These are phyloP conservation scores for Eurytoma adleriae DNA, from an alignment of 2,888 invertebrate species.

Conservation along the genomic window DNA sequence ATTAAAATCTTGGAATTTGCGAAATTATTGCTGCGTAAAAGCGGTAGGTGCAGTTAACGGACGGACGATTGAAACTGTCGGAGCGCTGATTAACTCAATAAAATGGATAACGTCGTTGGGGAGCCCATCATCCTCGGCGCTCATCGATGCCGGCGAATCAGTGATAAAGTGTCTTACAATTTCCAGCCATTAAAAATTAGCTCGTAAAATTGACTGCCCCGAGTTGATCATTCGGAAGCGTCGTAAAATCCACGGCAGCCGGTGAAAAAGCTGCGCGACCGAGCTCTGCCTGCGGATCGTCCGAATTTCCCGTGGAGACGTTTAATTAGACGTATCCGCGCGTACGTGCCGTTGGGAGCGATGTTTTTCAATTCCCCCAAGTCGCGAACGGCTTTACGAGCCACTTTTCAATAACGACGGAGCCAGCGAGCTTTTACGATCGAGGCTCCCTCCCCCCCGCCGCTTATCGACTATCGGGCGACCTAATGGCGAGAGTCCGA, in stretches of 20 bases:
- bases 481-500: not conserved
- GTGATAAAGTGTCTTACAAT: slow-evolving; percentile 30
- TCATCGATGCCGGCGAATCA: not conserved
- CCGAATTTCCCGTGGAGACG: slow-evolving; percentile 11
- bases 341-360: no score
- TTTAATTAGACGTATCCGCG: not conserved
- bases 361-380: slow-evolving; percentile 22
- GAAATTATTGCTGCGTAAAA: slow-evolving; percentile 12
- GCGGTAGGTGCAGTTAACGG: not conserved
- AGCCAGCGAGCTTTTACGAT: slow-evolving; percentile 5
- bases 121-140: no score
- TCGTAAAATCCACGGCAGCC: slow-evolving; percentile 2
- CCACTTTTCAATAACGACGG: slow-evolving; percentile 40
- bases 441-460: not conserved
- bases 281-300: slow-evolving; percentile 7
- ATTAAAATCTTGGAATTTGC: not conserved
- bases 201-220: slow-evolving; percentile 17
- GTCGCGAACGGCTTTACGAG: not conserved
- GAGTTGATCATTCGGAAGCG: not conserved
- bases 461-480: not conserved
- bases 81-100: slow-evolving; percentile 24
- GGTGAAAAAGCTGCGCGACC: slow-evolving; percentile 21
- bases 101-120: not conserved
- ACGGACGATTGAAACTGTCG: no score
- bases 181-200: slow-evolving; percentile 29